Conservation (phyloP, 2,113 vertebrate species). For the Daboia siamensis region DNA sequence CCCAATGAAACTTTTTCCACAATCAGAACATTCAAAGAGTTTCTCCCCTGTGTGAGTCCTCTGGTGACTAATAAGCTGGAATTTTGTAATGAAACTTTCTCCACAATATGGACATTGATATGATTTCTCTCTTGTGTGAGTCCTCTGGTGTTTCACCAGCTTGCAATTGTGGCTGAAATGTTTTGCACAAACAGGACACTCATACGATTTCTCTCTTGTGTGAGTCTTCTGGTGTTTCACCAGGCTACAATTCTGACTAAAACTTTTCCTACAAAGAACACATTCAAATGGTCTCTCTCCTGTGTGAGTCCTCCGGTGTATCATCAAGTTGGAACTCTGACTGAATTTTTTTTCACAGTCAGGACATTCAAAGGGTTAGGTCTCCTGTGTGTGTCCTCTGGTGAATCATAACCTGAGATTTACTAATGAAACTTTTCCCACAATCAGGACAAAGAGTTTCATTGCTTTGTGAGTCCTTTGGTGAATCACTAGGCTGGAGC, state of each 20-base stretch:
- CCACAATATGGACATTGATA: too few species aligned
- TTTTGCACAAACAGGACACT: background rate
- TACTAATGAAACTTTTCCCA: too few species aligned
- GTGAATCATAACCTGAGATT: too few species aligned
- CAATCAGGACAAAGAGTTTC: too few species aligned
- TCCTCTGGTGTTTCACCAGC: background rate
- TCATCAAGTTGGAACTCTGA: too few species aligned
- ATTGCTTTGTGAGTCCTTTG: too few species aligned
- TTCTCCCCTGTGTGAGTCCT: too few species aligned
- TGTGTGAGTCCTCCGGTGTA: background rate
- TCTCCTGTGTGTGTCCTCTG: too few species aligned
- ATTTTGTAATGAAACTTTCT: too few species aligned
- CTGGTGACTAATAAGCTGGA: background rate
- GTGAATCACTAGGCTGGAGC: too few species aligned
- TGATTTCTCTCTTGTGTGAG: background rate
- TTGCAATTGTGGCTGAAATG: fast-evolving
- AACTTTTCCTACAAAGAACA: background rate
- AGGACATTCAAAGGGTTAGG: too few species aligned
- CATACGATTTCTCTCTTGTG: background rate
- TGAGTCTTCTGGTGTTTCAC: background rate
- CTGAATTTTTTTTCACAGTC: too few species aligned
- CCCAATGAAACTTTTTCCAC: background rate
- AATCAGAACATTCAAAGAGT: background rate
- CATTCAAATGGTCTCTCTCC: background rate
- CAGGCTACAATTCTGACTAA: background rate